These are phyloP conservation scores for Austrofundulus limnaeus DNA, from an alignment of 2,113 vertebrate genomes.

Conservation along the genomic window DNA sequence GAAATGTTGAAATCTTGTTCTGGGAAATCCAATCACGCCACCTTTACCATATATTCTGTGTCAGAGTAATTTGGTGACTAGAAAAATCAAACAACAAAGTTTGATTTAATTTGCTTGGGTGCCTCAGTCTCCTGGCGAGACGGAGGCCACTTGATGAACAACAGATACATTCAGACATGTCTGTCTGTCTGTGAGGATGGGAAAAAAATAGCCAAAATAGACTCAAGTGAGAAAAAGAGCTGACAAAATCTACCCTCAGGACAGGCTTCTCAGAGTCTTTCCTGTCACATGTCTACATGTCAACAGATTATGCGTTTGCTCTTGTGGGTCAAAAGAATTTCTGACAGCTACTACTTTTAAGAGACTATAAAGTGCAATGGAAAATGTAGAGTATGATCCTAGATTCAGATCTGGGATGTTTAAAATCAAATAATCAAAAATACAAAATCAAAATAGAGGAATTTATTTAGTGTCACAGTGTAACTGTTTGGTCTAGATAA, in stretches of 20 bases:
- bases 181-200: conserved; percentile 39
- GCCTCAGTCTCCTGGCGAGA: conserved; percentile 57
- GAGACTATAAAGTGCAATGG: conserved; percentile 44
- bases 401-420: conserved; percentile 21
- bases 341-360: conserved; percentile 43
- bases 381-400: conserved; percentile 24
- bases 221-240: conserved; percentile 54
- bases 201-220: conserved; percentile 71
- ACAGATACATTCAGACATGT: conserved; percentile 60
- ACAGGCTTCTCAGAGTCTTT: conserved; percentile 69
- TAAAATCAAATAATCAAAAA: conserved; percentile 17
- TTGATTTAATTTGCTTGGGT: conserved; percentile 64
- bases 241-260: conserved; percentile 73
- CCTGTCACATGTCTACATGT: conserved; percentile 73
- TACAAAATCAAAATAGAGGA: neutral
- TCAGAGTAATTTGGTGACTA: conserved; percentile 16
- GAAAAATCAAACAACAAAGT: conserved; percentile 26
- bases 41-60: conserved; percentile 60
- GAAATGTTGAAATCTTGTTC: conserved; percentile 51
- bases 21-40: conserved; percentile 56
- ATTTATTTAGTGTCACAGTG: neutral
- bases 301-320: conserved; percentile 60
- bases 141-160: conserved; percentile 48
- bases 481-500: neutral
- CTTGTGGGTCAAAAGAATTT: conserved; percentile 42